Evolutionary conservation across 2,113 vertebrate species (phyloP).

Genomic region (Paradoxurus hermaphroditus): DNA sequence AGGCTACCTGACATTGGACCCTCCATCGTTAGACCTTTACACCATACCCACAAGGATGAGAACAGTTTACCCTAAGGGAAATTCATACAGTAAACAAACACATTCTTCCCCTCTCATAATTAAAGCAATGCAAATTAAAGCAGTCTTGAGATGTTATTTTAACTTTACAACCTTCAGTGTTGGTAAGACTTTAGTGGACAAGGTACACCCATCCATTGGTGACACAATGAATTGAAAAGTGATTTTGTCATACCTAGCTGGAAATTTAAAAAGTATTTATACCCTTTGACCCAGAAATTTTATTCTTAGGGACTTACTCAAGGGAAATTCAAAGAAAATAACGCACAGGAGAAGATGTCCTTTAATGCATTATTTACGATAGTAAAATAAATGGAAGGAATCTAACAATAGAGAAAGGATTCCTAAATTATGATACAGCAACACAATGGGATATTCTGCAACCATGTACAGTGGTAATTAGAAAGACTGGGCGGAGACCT

Average conservation of each 20-base stretch:
- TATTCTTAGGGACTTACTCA: background rate
- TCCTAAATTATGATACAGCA: background rate
- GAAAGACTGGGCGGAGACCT: background rate
- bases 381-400: background rate
- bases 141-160: background rate
- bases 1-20: background rate
- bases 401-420: background rate
- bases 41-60: background rate
- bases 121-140: background rate
- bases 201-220: background rate
- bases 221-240: background rate
- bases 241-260: constrained; percentile 2
- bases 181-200: background rate
- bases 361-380: constrained; percentile 26
- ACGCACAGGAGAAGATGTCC: background rate
- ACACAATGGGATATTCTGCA: background rate
- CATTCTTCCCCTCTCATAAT: background rate
- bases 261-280: background rate
- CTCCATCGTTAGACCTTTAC: background rate
- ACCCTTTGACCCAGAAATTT: background rate
- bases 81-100: background rate
- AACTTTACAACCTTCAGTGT: background rate
- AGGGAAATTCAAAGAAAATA: constrained; percentile 22
- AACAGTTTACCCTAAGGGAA: background rate
- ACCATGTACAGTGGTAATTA: background rate